Conservation (phyloP, 1,140 invertebrate species). For the Mactra quadrangularis region DNA sequence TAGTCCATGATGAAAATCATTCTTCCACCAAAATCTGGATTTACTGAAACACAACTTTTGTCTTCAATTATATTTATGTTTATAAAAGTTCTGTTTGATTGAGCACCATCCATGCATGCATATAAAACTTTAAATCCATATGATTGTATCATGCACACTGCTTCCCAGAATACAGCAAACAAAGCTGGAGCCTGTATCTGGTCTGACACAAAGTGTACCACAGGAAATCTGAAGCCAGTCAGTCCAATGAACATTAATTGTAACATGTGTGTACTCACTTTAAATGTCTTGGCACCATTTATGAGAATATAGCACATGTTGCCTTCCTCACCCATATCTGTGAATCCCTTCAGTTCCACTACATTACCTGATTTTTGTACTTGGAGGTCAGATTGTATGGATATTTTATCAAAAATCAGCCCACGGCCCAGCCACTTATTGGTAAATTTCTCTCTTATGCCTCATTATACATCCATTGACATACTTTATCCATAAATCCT, state of each 20-base stretch:
- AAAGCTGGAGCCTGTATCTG: background rate
- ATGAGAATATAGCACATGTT: background rate
- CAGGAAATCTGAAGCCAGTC: slow-evolving; percentile 32
- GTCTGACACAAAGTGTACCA: slow-evolving; percentile 13
- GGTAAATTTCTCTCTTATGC: slow-evolving; percentile 9
- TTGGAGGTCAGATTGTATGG: slow-evolving; percentile 28
- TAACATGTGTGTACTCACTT: slow-evolving; percentile 5
- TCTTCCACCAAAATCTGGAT: background rate
- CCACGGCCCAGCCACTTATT: background rate
- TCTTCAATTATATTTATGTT: slow-evolving; percentile 24
- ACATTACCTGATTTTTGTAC: slow-evolving; percentile 15
- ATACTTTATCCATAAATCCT: slow-evolving; percentile 14
- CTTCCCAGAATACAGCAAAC: slow-evolving; percentile 17
- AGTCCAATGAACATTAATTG: slow-evolving; percentile 22
- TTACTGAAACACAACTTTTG: background rate
- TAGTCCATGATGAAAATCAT: slow-evolving; percentile 47
- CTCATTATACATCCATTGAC: slow-evolving; percentile 39
- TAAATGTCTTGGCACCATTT: background rate
- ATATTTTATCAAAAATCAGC: slow-evolving; percentile 44
- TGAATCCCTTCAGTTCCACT: slow-evolving; percentile 33
- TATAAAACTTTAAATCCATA: slow-evolving; percentile 33
- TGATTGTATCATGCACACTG: background rate
- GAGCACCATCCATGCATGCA: slow-evolving; percentile 29
- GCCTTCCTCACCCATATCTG: background rate
- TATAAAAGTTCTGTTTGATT: slow-evolving; percentile 22